Evolutionary conservation across 2,113 vertebrate genomes (phyloP), one percentile per base, ranked within the genome.

Genomic region (Aspiorhynchus laticeps): DNA sequence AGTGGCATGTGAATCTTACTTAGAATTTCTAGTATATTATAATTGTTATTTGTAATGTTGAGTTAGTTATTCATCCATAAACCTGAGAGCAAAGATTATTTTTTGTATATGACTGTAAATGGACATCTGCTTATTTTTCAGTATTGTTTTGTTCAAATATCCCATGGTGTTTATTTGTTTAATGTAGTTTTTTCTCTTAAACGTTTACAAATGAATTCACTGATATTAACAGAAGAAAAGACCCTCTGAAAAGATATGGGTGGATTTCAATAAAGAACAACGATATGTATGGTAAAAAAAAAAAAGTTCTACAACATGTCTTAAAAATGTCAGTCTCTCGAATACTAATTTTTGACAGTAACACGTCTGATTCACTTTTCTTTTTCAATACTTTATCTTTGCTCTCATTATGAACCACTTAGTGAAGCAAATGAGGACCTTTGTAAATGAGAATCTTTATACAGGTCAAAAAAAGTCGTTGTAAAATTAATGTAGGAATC

Each of bases 401-500:
- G 17, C 59, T 76, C 31, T 77, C 71, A 21, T 33, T 38, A 69
- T 74, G 59, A 78, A 87, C n/a, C 79, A 74, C 78, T 85, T 85
- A 85, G 43, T 78, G 75, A 83, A 78, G 63, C 74, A 87, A 77
- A 88, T 82, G 31, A 59, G 76, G 51, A 51, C 41, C 21, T 87
- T 88, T 83, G 83, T 84, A 88, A 86, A 90, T 85, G 65, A 88
- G 86, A 89, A 87, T 85, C 84, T 87, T 69, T 69, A 65, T 41
- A 59, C 26, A 46, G 76, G 46, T 10, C 10, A 51, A 84, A 80
- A 87, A 85, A 86, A 87, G 51, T 82, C 43, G 65, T 69, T 88
- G 69, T 86, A 85, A 88, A 90, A 92, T 88, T 71, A 91, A 90
- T 90, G 86, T 73, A 87, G 84, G 82, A 87, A 88, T 90, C 87